Evolutionary conservation across 2,888 invertebrate genomes (phyloP), one percentile per base, ranked within the genome.

Genomic region (Conistra vaccinii): DNA sequence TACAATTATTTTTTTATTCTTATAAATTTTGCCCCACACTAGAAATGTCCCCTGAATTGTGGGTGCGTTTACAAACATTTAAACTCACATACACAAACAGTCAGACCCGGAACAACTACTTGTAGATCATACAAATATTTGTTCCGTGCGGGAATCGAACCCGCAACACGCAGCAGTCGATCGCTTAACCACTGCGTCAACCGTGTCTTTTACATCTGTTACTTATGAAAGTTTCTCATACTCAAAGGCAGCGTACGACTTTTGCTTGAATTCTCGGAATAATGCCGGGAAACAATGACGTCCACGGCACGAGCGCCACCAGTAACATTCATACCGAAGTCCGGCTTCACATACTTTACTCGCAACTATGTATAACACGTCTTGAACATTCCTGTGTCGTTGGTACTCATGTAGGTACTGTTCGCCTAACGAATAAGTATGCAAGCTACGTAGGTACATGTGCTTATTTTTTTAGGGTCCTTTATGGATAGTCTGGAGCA

Each of bases 291-390:
- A 26, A 26, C 35, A 69, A 65, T 26, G n/a, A 20, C 45, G 32
- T 69, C 45, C 42, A 51, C 32, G 45, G 62, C 29, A 63, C 29
- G 51, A n/a, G 14, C 23, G n/a, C 29, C 35, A 14, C 29, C 35
- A 14, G 26, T 45, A 45, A 57, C 55, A 17, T 65, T 55, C 60
- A 73, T 61, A 51, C 32, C 9, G 14, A 61, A 69, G 48, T 61
- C 61, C 51, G 17, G 55, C 32, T 61, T 39, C 69, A 35, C 78
- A 73, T 79, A 61, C 26, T 61, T 72, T 20, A 57, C 35, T 32
- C 32, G 35, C 61, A 73, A 69, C 42, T 72, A 72, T 72, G 35
- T 63, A 17, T 23, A 10, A 26, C 14, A 48, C 3, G 51, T 65
- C 65, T 32, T 48, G 61, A 35, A 57, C 58, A 67, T 73, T 78